Base-by-base conservation (phyloP, 1,140 invertebrate species). In the Sarcophaga bullata region DNA sequence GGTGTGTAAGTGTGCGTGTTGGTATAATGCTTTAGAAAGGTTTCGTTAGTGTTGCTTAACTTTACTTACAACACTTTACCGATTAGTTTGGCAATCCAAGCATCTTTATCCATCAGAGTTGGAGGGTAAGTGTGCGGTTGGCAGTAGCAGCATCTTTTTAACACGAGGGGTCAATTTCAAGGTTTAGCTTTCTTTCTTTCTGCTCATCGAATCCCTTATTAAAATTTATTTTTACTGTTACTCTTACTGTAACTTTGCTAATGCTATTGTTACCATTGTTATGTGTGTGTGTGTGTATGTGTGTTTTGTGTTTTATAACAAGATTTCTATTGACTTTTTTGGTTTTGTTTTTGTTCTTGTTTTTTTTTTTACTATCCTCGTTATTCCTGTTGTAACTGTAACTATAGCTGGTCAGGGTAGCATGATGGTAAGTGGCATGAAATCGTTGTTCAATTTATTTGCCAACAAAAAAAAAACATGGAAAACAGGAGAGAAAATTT, bases 321-420 rank as follows among this genome's bases (percentile, higher is more conserved):
- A 68, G n/a, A 68, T 25, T 68, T 68, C 17, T 68, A 25, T 68
- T 68, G 62, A 68, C 17, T 68, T 68, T 68, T 68, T 68, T 68
- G 4, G 25, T 37, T 37, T 37, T 37, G n/a, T n/a, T n/a, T n/a
- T n/a, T n/a, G n/a, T n/a, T n/a, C n/a, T n/a, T n/a, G n/a, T 37
- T 37, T 37, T 37, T 1, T 4, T 37, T 1, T 37, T 37, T 37
- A 2, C 25, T 37, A 37, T 37, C 25, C 25, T 37, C 4, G 4
- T 37, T 37, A 37, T 37, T 37, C 25, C 25, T 37, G 25, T 37
- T 37, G 25, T 37, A 37, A 37, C 25, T 37, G 25, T 37, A 37
- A 37, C 54, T 8, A 19, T 68, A 68, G 50, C 54, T 37, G 13
- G 54, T 58, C 54, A 15, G n/a, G 54, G 15, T 58, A 37, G 25